Base-by-base conservation (phyloP, 1,140 invertebrate genomes). In the Proctacanthus coquilletti region DNA sequence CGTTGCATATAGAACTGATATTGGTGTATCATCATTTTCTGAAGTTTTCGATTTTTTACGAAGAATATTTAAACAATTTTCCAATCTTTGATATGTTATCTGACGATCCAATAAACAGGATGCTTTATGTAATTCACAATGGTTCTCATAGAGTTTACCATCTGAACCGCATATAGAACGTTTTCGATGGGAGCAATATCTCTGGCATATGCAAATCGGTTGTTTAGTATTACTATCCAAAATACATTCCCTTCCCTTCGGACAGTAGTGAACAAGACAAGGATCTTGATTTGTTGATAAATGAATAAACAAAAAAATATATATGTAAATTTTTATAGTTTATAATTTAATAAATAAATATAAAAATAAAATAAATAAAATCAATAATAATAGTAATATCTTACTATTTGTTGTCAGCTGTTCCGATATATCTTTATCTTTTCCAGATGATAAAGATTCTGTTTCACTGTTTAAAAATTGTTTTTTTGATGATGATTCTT, bases 121-220 rank as follows among this genome's bases (percentile, higher is more conserved):
- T 2, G 71, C 66, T 29, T 75, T 62, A 51, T 83, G 80, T 25
- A 84, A 63, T 47, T 82, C 77, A 54, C 81, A 84, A 52, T 82
- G 79, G 54, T 78, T 83, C 10, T 71, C 66, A 53, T 84, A 84
- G 25, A 79, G 63, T 34, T 68, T 65, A 2, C 78, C 77, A 55
- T 84, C 76, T 6, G 75, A 74, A n/a, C 77, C 80, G 54, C 80
- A 84, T 27, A 83, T 76, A 38, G 74, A 69, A 40, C 64, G 61
- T 40, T 71, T 69, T 39, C 62, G 59, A 51, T 74, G 72, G 25
- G 56, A 52, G 45, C 75, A 77, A 42, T 66, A 60, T 21, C 64
- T 64, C 18, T 70, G 66, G 55, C 80, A 84, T 18, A 74, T 64
- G 53, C 80, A 84, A 14, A 65, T 48, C 1, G 73, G 65, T 23